Evolutionary conservation across 2,113 vertebrate species (phyloP).

Genomic region (Corapipo altera): DNA sequence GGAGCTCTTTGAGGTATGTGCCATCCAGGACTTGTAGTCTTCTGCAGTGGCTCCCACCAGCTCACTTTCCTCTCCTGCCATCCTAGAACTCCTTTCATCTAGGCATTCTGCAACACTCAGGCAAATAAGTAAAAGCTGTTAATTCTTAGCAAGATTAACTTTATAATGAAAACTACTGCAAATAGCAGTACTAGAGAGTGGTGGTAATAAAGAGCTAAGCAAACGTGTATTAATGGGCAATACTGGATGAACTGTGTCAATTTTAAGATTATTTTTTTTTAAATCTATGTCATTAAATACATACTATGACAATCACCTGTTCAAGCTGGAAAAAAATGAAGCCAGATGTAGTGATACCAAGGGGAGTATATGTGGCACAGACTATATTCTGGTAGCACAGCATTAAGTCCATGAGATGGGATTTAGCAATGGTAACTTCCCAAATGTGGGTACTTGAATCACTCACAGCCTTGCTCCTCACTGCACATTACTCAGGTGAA

Average conservation of each 20-base stretch:
- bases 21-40: neutral
- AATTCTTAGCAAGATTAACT: neutral
- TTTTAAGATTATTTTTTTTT: neutral
- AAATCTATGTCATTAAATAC: neutral
- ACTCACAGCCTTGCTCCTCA: neutral
- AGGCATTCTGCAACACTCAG: neutral
- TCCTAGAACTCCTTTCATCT: neutral
- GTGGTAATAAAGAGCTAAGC: neutral
- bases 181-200: neutral
- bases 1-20: neutral
- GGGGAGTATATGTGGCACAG: neutral
- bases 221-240: neutral
- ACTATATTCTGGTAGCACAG: neutral
- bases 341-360: neutral
- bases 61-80: neutral
- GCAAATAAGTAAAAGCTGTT: neutral
- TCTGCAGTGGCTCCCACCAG: neutral
- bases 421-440: neutral
- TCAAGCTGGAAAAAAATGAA: neutral
- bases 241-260: neutral
- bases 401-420: neutral
- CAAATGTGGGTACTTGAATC: neutral
- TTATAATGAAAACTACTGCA: neutral
- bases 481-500: neutral
- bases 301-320: neutral